Evolutionary conservation across 2,888 invertebrate genomes (phyloP).

Genomic region (Andrena chrysosceles): DNA sequence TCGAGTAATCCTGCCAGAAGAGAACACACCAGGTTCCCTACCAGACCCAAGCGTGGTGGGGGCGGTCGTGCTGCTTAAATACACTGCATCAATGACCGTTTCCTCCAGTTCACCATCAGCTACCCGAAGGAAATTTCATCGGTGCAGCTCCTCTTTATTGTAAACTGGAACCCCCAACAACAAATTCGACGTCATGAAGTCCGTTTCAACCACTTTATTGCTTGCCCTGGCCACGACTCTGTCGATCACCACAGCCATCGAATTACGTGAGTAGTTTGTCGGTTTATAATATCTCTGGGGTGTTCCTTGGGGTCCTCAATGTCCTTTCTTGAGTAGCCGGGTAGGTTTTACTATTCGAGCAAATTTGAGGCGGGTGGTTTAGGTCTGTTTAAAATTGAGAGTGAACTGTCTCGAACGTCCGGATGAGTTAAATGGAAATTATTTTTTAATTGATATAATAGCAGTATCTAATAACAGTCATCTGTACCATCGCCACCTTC

Average conservation of each 20-base stretch:
- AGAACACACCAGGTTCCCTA: constrained; percentile 20
- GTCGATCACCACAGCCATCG: constrained; percentile 37
- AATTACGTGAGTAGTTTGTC: constrained; percentile 70
- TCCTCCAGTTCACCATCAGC: constrained; percentile 75
- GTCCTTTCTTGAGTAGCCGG: no score
- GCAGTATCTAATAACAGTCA: no score
- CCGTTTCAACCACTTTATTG: constrained; percentile 7
- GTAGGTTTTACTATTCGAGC: no score
- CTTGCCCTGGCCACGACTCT: constrained; percentile 18
- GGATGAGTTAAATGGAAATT: no score
- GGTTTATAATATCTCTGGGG: not conserved
- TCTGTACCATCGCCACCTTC: no score
- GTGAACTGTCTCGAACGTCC: no score
- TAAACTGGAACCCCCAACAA: not conserved
- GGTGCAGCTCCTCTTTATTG: not conserved
- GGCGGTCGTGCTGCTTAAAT: constrained; percentile 77
- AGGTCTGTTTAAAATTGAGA: no score
- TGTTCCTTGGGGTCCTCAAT: not conserved
- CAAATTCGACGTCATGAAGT: constrained; percentile 28
- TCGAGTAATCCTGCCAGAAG: constrained; percentile 44
- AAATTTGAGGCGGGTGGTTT: no score
- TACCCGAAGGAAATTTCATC: constrained; percentile 62
- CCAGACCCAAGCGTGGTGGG: constrained; percentile 57
- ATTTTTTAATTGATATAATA: no score
- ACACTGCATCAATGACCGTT: constrained; percentile 75